Base-by-base conservation (phyloP, 23 tunicate genomes). In the Trididemnum nubilum region DNA sequence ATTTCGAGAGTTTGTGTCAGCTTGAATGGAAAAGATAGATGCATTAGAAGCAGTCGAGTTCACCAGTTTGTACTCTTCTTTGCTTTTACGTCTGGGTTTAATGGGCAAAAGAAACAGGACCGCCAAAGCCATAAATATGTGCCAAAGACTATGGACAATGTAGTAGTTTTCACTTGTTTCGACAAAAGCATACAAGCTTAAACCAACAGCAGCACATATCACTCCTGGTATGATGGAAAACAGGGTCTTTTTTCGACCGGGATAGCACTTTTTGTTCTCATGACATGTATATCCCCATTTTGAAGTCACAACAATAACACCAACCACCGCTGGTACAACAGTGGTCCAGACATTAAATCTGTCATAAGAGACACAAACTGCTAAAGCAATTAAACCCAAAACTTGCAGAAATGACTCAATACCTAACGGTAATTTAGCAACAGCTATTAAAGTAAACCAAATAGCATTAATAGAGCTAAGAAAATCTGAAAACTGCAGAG, bases 401-500 rank as follows among this genome's bases (percentile, higher is more conserved):
- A 76, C 88, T 64, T 95, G 96, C 15, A 90, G 57, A 28, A 64
- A 89, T 0, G 92, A 82, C 78, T 86, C 92, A 34, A 86, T 34
- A 30, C 66, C 31, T 0, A 35, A 64, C 5, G 80, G 81, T 5
- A 85, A 70, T 32, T 81, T 65, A 7, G 96, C 96, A 27, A 90
- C 66, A 5, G 89, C 89, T 24, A 95, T 67, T 0, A 95, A 69
- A 9, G 99, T 95, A 35, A 90, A 67, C 96, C 96, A 95, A 22
- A 90, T 90, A 34, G 99, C 99, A 3, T 89, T 40, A 65, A 90
- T 73, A 19, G 96, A 90, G 0, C 88, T 81, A 0, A 85, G 49
- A 79, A 95, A 95, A 66, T 95, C 99, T 28, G 87, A 90, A 90
- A 90, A 95, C 51, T 95, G 99, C 0, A 95, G 80, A 1, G 99